Conservation (phyloP, 2,113 vertebrate genomes). For the Physeter macrocephalus region DNA sequence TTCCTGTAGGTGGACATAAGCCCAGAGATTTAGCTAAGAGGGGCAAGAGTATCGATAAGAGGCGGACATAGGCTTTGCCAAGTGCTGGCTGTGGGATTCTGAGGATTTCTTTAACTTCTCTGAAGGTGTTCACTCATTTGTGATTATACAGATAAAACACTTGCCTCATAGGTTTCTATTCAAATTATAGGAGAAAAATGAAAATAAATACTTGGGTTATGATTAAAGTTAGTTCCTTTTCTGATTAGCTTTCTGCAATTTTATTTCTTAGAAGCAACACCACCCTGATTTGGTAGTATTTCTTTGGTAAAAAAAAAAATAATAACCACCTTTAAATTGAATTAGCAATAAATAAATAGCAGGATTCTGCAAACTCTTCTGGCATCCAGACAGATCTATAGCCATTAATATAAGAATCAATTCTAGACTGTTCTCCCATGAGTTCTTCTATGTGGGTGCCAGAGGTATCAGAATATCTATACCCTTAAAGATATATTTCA, state of each 20-base stretch:
- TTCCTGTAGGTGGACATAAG: neutral
- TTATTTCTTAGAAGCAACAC: slow-evolving; percentile 2
- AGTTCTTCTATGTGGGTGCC: neutral
- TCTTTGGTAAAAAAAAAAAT: neutral
- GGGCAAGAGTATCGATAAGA: neutral
- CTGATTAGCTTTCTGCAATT: slow-evolving; percentile 6
- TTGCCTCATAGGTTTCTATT: neutral
- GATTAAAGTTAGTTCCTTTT: slow-evolving; percentile 25
- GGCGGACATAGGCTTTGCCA: neutral
- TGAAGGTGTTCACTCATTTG: neutral
- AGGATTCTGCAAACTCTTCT: neutral
- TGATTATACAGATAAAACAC: neutral
- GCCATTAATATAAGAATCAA: neutral
- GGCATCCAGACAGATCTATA: neutral
- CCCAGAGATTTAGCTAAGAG: neutral
- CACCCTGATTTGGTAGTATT: slow-evolving; percentile 13
- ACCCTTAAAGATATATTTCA: neutral
- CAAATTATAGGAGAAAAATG: slow-evolving; percentile 25
- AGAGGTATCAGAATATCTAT: neutral
- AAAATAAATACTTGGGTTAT: neutral
- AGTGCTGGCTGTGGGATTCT: neutral
- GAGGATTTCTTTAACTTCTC: neutral
- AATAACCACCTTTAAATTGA: neutral
- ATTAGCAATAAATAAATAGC: neutral
- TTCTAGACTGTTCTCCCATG: neutral